Conservation (phyloP, 2,888 invertebrate genomes). For the Beris morrisii region DNA sequence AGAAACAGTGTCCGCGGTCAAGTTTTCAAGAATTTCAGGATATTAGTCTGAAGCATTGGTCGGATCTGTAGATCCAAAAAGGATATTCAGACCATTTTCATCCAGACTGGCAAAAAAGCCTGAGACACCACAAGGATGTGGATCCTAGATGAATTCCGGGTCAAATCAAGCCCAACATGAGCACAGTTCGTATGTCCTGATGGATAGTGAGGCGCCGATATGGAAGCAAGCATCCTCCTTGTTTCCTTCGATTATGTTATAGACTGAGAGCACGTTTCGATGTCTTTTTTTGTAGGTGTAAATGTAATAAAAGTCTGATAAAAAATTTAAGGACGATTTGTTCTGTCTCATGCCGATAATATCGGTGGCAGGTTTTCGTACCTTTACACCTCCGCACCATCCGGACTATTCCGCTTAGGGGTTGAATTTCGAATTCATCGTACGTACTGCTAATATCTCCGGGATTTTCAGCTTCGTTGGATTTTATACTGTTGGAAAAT, state of each 20-base stretch:
- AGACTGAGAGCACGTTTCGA: conserved; percentile 17
- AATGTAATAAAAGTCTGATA: conserved; percentile 34
- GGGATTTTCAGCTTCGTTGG: conserved; percentile 34
- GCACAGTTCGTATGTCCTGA: too few relatives aligned
- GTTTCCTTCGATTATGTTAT: conserved; percentile 23
- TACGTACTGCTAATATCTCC: conserved; percentile 30
- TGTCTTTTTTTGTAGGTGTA: conserved; percentile 12
- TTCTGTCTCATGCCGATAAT: conserved; percentile 30
- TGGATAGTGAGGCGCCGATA: too few relatives aligned
- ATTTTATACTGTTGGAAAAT: conserved; percentile 2
- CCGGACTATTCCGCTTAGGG: conserved; percentile 14
- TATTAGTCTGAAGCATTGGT: too few relatives aligned
- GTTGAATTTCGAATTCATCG: conserved; percentile 33
- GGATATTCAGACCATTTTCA: too few relatives aligned
- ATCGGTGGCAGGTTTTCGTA: conserved; percentile 5
- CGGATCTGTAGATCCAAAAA: too few relatives aligned
- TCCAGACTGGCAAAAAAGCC: too few relatives aligned
- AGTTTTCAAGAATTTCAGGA: too few relatives aligned
- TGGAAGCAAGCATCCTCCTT: not conserved
- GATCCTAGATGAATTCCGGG: too few relatives aligned
- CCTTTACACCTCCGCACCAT: too few relatives aligned
- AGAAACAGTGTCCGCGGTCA: too few relatives aligned
- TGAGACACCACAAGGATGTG: too few relatives aligned
- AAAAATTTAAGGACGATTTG: conserved; percentile 34
- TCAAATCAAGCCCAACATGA: too few relatives aligned